Conservation (phyloP, 2,113 vertebrate species). For the Silurus meridionalis region DNA sequence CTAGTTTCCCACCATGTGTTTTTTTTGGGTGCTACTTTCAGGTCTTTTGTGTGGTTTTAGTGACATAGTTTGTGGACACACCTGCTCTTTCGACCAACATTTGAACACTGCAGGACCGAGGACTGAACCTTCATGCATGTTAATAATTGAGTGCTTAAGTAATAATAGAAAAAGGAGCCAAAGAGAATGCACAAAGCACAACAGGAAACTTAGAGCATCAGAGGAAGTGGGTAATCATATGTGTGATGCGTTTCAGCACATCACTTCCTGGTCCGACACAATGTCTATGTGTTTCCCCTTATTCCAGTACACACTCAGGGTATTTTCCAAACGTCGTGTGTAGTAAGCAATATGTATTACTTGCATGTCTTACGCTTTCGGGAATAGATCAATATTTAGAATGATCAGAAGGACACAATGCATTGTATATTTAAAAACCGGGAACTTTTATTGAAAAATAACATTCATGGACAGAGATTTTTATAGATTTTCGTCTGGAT, state of each 20-base stretch:
- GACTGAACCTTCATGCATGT: not conserved
- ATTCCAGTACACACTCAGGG: not conserved
- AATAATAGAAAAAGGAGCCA: not conserved
- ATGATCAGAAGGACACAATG: too few relatives aligned
- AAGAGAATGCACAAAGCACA: not conserved
- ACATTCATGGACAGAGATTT: too few relatives aligned
- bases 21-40: not conserved
- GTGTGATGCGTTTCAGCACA: not conserved
- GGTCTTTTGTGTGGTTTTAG: not conserved
- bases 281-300: constrained; percentile 5
- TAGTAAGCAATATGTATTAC: not conserved
- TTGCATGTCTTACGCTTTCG: not conserved
- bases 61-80: not conserved
- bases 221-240: not conserved
- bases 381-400: not conserved
- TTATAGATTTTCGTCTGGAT: too few relatives aligned
- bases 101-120: too few relatives aligned
- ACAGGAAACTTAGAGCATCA: not conserved
- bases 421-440: too few relatives aligned
- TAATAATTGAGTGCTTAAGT: not conserved
- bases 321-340: not conserved
- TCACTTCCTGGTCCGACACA: not conserved
- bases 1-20: not conserved
- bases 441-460: too few relatives aligned
- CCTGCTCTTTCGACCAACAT: not conserved